Percentiles rank a stretch among this genome's conserved stretches.
Evolutionary conservation across 2,888 invertebrate genomes (phyloP).

Genomic region (Halictus ligatus): DNA sequence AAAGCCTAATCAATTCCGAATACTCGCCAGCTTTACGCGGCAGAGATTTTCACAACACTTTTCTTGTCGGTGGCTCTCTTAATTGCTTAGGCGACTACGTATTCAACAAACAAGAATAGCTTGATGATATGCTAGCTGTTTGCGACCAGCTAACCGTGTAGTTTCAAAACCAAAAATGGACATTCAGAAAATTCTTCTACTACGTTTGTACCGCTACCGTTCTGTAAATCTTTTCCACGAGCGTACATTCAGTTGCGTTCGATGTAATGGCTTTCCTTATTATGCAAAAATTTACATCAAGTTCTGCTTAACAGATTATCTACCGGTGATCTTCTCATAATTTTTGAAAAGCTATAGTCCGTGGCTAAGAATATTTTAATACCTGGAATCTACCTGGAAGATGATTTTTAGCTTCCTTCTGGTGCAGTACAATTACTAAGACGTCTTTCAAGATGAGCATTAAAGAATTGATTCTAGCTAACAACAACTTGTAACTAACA

Average conservation of each 20-base stretch:
- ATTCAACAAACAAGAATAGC: constrained; percentile 5
- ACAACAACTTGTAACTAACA: not conserved
- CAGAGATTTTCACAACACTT: constrained; percentile 14
- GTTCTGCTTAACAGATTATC: not conserved
- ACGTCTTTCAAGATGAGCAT: not conserved
- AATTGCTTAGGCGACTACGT: constrained; percentile 27
- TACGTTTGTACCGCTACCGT: not conserved
- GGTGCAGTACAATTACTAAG: no score
- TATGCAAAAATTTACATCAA: not conserved
- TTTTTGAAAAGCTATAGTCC: not conserved
- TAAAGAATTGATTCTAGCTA: not conserved
- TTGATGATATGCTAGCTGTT: not conserved
- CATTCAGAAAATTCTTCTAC: not conserved
- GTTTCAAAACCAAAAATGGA: not conserved
- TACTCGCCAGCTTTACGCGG: not conserved
- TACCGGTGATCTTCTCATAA: not conserved
- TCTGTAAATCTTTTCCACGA: not conserved
- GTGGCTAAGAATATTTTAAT: not conserved
- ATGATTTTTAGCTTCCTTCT: no score
- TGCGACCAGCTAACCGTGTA: not conserved
- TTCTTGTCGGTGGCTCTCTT: constrained; percentile 2
- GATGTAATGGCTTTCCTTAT: not conserved
- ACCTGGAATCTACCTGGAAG: not conserved
- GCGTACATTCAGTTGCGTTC: not conserved
- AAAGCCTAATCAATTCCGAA: not conserved